phyloP scores from a whole-genome alignment of 2,888 invertebrate species.

The Drosophila mettleri region DNA sequence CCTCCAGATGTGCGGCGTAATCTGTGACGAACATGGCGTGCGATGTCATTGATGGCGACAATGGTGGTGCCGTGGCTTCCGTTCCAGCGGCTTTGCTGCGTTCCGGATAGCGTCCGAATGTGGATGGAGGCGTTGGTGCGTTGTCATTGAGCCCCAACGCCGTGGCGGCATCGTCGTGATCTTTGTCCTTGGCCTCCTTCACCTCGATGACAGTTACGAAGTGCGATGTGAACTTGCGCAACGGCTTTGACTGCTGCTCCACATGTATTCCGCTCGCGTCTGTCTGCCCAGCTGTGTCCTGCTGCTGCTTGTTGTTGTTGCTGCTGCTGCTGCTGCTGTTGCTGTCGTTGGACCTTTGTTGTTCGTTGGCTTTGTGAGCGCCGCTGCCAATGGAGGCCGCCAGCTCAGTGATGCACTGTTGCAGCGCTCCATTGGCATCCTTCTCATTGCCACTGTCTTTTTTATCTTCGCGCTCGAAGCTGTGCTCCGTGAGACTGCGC shows the following conservation, averaged over 20 bases:
- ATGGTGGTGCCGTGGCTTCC: conserved; percentile 83
- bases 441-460: conserved; percentile 84
- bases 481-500: conserved; percentile 65
- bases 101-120: conserved; percentile 82
- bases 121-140: conserved; percentile 66
- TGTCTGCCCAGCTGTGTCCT: neutral
- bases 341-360: conserved; percentile 37
- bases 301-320: conserved; percentile 30
- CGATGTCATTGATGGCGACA: conserved; percentile 82
- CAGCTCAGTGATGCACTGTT: conserved; percentile 90
- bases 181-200: conserved; percentile 88
- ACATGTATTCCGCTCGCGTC: conserved; percentile 8
- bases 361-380: conserved; percentile 52
- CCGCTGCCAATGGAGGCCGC: conserved; percentile 85
- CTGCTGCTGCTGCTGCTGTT: conserved; percentile 8
- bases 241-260: conserved; percentile 42
- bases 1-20: conserved; percentile 84
- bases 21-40: conserved; percentile 86
- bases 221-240: conserved; percentile 85
- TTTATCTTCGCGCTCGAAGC: conserved; percentile 80
- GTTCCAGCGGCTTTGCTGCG: conserved; percentile 59
- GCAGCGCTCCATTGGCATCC: conserved; percentile 84
- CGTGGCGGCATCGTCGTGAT: conserved; percentile 58
- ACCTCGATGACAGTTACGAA: conserved; percentile 96
- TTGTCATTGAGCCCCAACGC: conserved; percentile 9